Conservation (phyloP, 2,797 vertebrate genomes). For the Anableps anableps region DNA sequence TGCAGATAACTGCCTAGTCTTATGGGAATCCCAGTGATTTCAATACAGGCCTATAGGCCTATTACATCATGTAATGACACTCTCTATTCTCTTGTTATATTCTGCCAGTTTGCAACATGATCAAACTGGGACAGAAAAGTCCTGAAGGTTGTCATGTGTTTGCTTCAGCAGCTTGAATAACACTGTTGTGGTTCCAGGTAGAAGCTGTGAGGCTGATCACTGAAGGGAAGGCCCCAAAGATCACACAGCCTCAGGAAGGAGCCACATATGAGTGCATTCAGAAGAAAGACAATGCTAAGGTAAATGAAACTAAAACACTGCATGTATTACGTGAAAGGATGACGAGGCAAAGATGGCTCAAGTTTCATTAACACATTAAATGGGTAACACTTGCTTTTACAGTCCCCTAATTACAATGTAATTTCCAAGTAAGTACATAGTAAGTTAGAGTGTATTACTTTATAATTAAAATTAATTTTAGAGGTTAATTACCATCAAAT, state of each 20-base stretch:
- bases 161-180: background rate
- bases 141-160: slow-evolving; percentile 3
- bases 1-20: background rate
- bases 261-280: slow-evolving; percentile 90
- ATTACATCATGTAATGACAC: background rate
- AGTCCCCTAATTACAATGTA: too few relatives aligned
- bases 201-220: slow-evolving; percentile 86
- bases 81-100: background rate
- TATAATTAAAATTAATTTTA: too few relatives aligned
- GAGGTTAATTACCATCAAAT: too few relatives aligned
- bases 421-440: too few relatives aligned
- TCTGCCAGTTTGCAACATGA: background rate
- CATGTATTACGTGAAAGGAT: background rate
- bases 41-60: background rate
- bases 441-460: too few relatives aligned
- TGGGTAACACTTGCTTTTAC: too few relatives aligned
- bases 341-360: background rate
- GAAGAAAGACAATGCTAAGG: slow-evolving; percentile 88
- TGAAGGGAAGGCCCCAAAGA: slow-evolving; percentile 80
- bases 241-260: slow-evolving; percentile 83
- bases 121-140: slow-evolving; percentile 7
- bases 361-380: background rate
- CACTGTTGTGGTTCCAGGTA: slow-evolving; percentile 75
- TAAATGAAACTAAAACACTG: slow-evolving; percentile 30
- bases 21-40: background rate